Percentiles rank a stretch among this genome's conserved stretches.
These are phyloP conservation scores for Monochamus saltuarius DNA, from an alignment of 1,140 invertebrate species.

Conservation along the genomic window DNA sequence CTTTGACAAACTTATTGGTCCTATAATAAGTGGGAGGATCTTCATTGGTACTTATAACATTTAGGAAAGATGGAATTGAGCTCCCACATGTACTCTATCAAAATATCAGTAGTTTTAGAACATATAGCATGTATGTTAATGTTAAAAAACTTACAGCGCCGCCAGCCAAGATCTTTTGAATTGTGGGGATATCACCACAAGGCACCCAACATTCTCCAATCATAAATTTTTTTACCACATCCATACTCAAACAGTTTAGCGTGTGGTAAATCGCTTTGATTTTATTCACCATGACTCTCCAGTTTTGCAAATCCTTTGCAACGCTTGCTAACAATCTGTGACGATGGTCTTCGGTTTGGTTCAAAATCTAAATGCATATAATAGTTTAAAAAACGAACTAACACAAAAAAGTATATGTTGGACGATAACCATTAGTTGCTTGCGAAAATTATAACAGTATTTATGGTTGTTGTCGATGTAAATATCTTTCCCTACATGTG, in stretches of 20 bases:
- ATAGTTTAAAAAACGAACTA: conserved; percentile 10
- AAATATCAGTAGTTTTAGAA: too few species aligned
- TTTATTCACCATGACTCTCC: conserved; percentile 94
- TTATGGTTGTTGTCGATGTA: too few species aligned
- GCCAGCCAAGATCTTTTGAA: conserved; percentile 89
- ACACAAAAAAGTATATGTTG: too few species aligned
- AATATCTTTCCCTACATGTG: too few species aligned
- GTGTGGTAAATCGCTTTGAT: conserved; percentile 93
- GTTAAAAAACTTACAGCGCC: conserved; percentile 74
- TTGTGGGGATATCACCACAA: conserved; percentile 77
- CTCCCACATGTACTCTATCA: conserved; percentile 82
- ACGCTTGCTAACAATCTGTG: conserved; percentile 89
- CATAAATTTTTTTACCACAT: conserved; percentile 89
- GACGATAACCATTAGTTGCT: too few species aligned
- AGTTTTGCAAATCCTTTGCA: conserved; percentile 90
- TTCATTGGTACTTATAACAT: conserved; percentile 87
- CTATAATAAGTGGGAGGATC: conserved; percentile 93
- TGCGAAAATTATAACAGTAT: too few species aligned
- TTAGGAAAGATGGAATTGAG: conserved; percentile 93
- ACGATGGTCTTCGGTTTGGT: conserved; percentile 95
- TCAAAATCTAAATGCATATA: conserved; percentile 71
- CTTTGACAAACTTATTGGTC: conserved; percentile 93
- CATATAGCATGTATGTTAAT: too few species aligned
- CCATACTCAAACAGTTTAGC: conserved; percentile 86
- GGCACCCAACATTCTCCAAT: conserved; percentile 99